Conservation (phyloP, 1,140 invertebrate species). For the Cyclina sinensis region DNA sequence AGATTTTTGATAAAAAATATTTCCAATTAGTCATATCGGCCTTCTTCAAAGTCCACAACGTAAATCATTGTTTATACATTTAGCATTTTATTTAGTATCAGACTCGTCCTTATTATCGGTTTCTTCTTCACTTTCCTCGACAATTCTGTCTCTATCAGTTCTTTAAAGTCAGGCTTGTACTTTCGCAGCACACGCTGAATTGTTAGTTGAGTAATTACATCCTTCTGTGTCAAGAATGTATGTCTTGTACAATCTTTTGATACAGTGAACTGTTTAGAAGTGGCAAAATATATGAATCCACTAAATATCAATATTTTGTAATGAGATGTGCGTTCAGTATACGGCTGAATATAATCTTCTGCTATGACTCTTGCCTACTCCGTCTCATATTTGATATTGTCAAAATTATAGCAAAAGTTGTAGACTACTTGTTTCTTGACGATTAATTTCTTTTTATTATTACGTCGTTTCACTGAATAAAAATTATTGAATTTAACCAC, state of each 20-base stretch:
- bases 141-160: constrained; percentile 9
- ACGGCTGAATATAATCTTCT: constrained; percentile 20
- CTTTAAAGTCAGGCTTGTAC: background rate
- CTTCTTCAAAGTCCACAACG: background rate
- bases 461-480: too few species aligned
- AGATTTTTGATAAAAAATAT: background rate
- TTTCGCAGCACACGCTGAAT: background rate
- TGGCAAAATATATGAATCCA: constrained; percentile 22
- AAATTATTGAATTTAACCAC: too few species aligned
- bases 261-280: background rate
- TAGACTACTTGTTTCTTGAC: too few species aligned
- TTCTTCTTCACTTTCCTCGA: background rate
- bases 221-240: background rate
- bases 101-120: background rate
- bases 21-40: background rate
- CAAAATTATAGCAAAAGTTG: too few species aligned
- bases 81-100: background rate
- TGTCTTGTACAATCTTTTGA: constrained; percentile 10
- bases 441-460: too few species aligned
- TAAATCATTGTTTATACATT: background rate
- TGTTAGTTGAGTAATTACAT: background rate
- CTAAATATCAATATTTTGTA: background rate
- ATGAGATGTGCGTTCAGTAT: constrained; percentile 21
- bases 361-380: background rate
- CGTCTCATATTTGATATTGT: background rate